phyloP scores from a whole-genome alignment of 2,113 vertebrate genomes.

The Chaenocephalus aceratus region DNA sequence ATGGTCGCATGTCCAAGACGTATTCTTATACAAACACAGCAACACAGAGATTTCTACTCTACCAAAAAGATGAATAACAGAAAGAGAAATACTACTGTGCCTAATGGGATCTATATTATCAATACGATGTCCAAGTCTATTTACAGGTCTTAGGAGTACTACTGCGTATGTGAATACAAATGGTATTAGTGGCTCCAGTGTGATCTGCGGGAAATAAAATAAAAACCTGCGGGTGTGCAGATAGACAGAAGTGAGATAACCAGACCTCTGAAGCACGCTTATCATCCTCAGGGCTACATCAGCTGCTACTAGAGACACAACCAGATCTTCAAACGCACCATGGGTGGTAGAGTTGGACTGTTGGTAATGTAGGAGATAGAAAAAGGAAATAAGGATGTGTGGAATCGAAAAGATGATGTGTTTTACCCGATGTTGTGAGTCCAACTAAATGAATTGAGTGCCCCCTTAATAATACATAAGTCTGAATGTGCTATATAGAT shows the following conservation, averaged over 20 bases:
- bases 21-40: neutral
- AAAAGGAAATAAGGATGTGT: neutral
- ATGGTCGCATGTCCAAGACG: constrained; percentile 2
- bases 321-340: neutral
- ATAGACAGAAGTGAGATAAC: no score
- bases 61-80: neutral
- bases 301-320: neutral
- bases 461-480: neutral
- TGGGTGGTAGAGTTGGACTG: neutral
- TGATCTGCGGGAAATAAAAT: no score
- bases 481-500: neutral
- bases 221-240: neutral
- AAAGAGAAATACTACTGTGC: no score
- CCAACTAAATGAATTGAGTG: neutral
- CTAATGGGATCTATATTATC: neutral
- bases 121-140: neutral
- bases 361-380: no score
- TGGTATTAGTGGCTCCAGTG: neutral
- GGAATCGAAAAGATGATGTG: neutral
- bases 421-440: neutral
- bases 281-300: neutral
- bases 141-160: neutral
- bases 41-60: neutral
- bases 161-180: neutral
- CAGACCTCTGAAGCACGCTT: neutral